Conservation (phyloP, 2,888 invertebrate species). For the Lycia hirtaria region DNA sequence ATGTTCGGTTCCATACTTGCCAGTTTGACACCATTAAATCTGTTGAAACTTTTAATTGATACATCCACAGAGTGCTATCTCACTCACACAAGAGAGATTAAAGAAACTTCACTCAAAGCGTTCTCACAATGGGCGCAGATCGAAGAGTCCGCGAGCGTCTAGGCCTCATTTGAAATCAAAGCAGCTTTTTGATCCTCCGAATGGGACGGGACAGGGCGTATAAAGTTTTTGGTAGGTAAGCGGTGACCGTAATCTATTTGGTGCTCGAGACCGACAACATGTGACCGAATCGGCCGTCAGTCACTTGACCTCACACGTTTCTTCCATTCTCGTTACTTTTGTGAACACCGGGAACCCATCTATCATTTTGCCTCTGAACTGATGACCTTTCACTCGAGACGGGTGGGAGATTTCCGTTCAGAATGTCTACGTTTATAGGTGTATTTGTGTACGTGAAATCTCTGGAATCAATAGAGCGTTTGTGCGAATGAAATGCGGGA, state of each 20-base stretch:
- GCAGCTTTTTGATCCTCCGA: constrained; percentile 63
- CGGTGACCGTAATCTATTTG: constrained; percentile 72
- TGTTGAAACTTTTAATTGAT: constrained; percentile 59
- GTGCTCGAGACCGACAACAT: constrained; percentile 64
- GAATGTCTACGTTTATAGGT: constrained; percentile 48
- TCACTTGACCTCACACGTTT: constrained; percentile 73
- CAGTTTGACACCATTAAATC: constrained; percentile 55
- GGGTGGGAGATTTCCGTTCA: constrained; percentile 52
- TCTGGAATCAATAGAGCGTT: constrained; percentile 29
- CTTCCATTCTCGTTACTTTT: constrained; percentile 72
- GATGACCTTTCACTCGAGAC: constrained; percentile 63
- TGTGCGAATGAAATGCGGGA: constrained; percentile 25
- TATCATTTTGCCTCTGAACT: constrained; percentile 69
- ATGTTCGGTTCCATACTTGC: constrained; percentile 46
- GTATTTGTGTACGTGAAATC: constrained; percentile 28
- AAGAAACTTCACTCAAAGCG: constrained; percentile 52
- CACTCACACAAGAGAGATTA: constrained; percentile 47
- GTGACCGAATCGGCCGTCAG: constrained; percentile 61
- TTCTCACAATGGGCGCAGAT: constrained; percentile 41
- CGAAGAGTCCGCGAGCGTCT: constrained; percentile 46
- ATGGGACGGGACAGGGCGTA: constrained; percentile 61
- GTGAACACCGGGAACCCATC: constrained; percentile 68
- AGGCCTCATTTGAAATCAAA: constrained; percentile 61
- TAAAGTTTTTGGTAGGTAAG: constrained; percentile 61
- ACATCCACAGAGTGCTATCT: constrained; percentile 47